Conservation (phyloP, 2,113 vertebrate genomes). For the Nothocercus julius region DNA sequence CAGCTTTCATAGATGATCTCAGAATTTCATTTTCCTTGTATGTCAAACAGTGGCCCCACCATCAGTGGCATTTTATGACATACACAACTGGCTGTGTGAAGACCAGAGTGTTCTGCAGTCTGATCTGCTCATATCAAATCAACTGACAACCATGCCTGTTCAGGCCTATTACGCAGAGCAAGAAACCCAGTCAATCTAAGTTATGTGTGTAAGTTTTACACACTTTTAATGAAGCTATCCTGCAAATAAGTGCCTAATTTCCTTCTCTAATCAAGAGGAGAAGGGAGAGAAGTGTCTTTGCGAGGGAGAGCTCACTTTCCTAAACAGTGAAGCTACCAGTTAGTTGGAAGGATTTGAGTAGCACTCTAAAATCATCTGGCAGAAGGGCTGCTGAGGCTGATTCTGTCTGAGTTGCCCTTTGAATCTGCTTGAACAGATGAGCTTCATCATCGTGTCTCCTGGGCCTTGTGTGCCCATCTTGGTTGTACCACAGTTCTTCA, state of each 20-base stretch:
- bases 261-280: background rate
- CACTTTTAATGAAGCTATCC: background rate
- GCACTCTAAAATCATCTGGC: accelerated
- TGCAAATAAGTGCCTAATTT: background rate
- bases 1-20: background rate
- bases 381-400: background rate
- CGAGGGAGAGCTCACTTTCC: background rate
- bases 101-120: background rate
- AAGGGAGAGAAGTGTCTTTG: background rate
- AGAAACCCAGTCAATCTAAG: background rate
- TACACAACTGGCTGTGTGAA: background rate
- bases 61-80: background rate
- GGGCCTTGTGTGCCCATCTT: background rate
- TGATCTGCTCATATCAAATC: background rate
- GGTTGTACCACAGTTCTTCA: background rate
- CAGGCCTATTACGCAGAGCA: background rate
- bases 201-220: background rate
- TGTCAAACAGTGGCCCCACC: background rate
- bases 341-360: background rate
- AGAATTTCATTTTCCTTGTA: background rate
- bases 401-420: background rate
- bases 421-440: background rate
- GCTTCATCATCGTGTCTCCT: background rate
- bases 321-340: background rate
- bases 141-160: background rate